These are phyloP conservation scores for Chrysomallon squamiferum DNA, from an alignment of 1,140 invertebrate genomes.

Conservation along the genomic window DNA sequence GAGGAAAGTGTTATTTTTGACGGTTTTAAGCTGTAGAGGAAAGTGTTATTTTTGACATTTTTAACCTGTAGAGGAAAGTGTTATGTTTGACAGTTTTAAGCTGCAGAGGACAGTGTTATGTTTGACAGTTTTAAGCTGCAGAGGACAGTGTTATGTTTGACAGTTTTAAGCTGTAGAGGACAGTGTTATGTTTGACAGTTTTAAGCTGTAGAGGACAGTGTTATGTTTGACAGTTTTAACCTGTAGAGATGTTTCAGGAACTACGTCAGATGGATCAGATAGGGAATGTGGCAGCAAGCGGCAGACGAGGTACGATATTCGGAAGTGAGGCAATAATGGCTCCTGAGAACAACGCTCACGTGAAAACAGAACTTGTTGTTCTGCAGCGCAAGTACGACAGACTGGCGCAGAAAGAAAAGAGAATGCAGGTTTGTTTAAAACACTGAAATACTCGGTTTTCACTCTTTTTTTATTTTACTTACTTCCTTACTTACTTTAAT, in stretches of 20 bases:
- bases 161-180: too few relatives aligned
- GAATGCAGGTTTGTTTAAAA: slow-evolving; percentile 50
- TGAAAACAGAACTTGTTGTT: slow-evolving; percentile 59
- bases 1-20: too few relatives aligned
- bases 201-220: too few relatives aligned
- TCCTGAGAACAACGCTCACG: slow-evolving; percentile 41
- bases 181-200: too few relatives aligned
- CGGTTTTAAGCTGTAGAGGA: too few relatives aligned
- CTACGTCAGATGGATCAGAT: slow-evolving; percentile 56
- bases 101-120: too few relatives aligned
- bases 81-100: too few relatives aligned
- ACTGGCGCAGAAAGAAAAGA: slow-evolving; percentile 58
- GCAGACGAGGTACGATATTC: slow-evolving; percentile 46
- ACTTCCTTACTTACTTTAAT: not conserved
- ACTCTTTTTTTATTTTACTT: not conserved
- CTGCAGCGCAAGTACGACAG: slow-evolving; percentile 61
- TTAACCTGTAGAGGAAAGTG: too few relatives aligned
- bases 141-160: too few relatives aligned
- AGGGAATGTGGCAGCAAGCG: slow-evolving; percentile 26
- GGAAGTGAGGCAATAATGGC: slow-evolving; percentile 32
- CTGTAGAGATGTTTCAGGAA: slow-evolving; percentile 50
- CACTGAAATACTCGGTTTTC: not conserved
- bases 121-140: too few relatives aligned
- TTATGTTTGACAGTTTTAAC: not conserved
- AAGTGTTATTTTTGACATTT: too few relatives aligned